Percentiles rank a stretch among this genome's conserved stretches.
Conservation (phyloP, 2,888 invertebrate species). For the Vesta saturnalis region DNA sequence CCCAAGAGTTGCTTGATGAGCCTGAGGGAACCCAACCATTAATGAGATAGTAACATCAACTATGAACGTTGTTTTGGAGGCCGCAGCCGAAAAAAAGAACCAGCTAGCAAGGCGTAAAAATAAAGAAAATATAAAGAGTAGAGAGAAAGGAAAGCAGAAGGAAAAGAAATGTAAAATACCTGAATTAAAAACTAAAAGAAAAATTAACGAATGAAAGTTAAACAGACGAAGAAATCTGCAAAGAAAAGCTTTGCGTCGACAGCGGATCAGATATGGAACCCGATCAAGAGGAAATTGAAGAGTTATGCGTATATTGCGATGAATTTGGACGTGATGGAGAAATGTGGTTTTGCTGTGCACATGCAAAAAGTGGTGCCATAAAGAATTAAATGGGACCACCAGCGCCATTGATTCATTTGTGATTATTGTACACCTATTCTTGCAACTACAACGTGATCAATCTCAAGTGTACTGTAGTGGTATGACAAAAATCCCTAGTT, state of each 20-base stretch:
- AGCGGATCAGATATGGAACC: not conserved
- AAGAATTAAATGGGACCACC: not conserved
- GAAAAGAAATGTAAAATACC: not conserved
- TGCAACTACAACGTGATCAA: too few species aligned
- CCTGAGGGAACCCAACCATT: too few species aligned
- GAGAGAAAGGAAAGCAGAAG: conserved; percentile 1
- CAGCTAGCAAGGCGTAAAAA: too few species aligned
- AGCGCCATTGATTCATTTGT: not conserved
- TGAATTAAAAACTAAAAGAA: not conserved
- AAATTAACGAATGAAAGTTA: not conserved
- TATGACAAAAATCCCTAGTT: too few species aligned
- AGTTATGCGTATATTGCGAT: not conserved
- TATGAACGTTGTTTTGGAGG: too few species aligned
- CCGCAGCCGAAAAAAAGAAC: too few species aligned
- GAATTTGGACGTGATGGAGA: conserved; percentile 1
- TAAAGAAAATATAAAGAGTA: too few species aligned
- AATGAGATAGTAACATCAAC: too few species aligned
- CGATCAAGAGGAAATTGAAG: not conserved
- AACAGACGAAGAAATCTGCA: not conserved
- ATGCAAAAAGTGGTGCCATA: not conserved
- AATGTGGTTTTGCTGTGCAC: not conserved
- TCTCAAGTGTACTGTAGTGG: too few species aligned
- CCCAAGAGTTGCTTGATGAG: too few species aligned
- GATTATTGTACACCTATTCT: not conserved
- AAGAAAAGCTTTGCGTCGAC: not conserved